Evolutionary conservation across 92 coral and sea anemone species (phyloP).

Genomic region (Meandrina meandrites): DNA sequence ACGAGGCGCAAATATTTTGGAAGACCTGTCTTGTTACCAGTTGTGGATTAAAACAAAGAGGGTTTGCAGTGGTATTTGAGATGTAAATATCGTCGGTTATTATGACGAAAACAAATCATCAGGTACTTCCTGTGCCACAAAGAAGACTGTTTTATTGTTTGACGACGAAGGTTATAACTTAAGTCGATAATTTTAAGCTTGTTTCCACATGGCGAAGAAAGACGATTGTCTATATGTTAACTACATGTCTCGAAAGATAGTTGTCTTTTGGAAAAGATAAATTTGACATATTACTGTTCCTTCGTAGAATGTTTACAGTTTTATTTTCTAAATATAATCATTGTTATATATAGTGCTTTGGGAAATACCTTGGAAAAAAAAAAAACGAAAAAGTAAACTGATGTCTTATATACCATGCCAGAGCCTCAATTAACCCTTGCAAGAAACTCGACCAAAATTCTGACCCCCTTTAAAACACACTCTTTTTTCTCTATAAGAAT

Average conservation of each 20-base stretch:
- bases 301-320: not conserved
- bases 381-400: not conserved
- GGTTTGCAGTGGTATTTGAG: not conserved
- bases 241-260: not conserved
- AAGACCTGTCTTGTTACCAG: not conserved
- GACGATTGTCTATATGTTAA: not conserved
- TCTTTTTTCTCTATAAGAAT: too few relatives aligned
- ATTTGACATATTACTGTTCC: not conserved
- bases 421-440: not conserved
- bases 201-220: not conserved
- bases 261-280: not conserved
- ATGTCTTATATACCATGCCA: not conserved
- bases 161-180: not conserved
- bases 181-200: not conserved
- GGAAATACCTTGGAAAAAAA: not conserved
- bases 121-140: not conserved
- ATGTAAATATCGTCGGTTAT: not conserved
- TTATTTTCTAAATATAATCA: not conserved
- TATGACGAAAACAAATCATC: not conserved
- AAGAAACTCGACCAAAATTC: not conserved
- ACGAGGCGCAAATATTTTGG: slow-evolving; percentile 8
- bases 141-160: not conserved
- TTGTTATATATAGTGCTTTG: not conserved
- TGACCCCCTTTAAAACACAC: not conserved
- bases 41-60: not conserved